These are phyloP conservation scores for Aptenodytes patagonicus DNA, from an alignment of 2,113 vertebrate genomes.

Conservation along the genomic window DNA sequence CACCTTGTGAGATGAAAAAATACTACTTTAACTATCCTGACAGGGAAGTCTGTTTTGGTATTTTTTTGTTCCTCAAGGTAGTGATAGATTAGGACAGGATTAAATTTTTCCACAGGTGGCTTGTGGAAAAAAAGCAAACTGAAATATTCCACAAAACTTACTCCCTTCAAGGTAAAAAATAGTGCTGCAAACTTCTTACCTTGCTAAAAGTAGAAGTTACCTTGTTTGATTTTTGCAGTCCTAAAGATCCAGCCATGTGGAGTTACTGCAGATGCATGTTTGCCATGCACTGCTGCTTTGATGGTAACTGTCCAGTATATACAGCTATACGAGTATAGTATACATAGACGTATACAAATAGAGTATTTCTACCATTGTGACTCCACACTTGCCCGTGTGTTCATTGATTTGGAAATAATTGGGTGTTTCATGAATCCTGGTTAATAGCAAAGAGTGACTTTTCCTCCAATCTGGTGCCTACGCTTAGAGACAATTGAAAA, in stretches of 20 bases:
- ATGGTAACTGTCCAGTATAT: background rate
- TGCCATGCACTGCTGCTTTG: background rate
- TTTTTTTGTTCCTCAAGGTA: background rate
- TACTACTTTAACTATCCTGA: background rate
- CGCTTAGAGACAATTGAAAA: background rate
- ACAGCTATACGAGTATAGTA: background rate
- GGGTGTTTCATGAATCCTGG: background rate
- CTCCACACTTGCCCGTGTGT: rapidly evolving
- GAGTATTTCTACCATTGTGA: background rate
- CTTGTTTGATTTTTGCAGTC: background rate
- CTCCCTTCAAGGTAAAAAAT: background rate
- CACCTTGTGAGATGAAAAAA: background rate
- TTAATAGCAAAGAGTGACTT: background rate
- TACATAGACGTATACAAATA: background rate
- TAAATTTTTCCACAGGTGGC: background rate
- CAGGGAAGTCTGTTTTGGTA: background rate
- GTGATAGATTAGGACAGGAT: background rate
- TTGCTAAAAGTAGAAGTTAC: background rate
- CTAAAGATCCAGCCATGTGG: background rate
- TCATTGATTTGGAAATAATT: background rate
- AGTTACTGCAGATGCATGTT: background rate
- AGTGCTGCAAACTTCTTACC: background rate
- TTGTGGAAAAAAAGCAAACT: background rate
- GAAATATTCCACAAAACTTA: background rate
- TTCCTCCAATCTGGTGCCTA: background rate